Percentiles rank a stretch among this genome's conserved stretches.
Conservation (phyloP, 2,797 vertebrate species). For the Channa striata region DNA sequence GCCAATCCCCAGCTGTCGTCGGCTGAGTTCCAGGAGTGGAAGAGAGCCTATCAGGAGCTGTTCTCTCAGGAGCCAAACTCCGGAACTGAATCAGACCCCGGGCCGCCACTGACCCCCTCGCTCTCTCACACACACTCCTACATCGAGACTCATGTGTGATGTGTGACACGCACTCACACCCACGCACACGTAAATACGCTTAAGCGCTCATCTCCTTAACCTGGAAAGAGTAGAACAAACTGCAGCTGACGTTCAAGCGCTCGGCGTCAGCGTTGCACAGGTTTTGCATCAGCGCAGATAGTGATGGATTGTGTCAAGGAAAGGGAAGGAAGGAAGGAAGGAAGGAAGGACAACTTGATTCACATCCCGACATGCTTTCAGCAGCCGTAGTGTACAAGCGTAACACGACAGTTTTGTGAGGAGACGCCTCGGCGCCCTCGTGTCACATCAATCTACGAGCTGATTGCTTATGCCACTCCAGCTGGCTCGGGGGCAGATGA, state of each 20-base stretch:
- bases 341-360: conserved; percentile 17
- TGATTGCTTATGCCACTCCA: conserved; percentile 55
- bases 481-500: conserved; percentile 42
- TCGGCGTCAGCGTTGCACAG: background rate
- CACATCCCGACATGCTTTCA: conserved; percentile 31
- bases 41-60: conserved; percentile 94
- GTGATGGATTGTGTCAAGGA: conserved; percentile 9
- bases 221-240: conserved; percentile 28
- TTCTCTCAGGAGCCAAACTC: conserved; percentile 88
- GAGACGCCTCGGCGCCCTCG: conserved; percentile 26
- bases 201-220: conserved; percentile 11
- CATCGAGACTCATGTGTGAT: conserved; percentile 97
- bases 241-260: conserved; percentile 17
- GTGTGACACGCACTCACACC: conserved; percentile 1
- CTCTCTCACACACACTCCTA: conserved; percentile 97
- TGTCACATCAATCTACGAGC: conserved; percentile 40
- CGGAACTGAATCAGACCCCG: conserved; percentile 76
- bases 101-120: conserved; percentile 88
- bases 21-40: conserved; percentile 98
- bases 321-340: conserved; percentile 9
- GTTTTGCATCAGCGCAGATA: conserved; percentile 10
- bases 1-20: conserved; percentile 95
- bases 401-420: conserved; percentile 41
- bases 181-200: conserved; percentile 5
- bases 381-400: conserved; percentile 38